Evolutionary conservation across 2,113 vertebrate species (phyloP).

Genomic region (Amia ocellicauda): DNA sequence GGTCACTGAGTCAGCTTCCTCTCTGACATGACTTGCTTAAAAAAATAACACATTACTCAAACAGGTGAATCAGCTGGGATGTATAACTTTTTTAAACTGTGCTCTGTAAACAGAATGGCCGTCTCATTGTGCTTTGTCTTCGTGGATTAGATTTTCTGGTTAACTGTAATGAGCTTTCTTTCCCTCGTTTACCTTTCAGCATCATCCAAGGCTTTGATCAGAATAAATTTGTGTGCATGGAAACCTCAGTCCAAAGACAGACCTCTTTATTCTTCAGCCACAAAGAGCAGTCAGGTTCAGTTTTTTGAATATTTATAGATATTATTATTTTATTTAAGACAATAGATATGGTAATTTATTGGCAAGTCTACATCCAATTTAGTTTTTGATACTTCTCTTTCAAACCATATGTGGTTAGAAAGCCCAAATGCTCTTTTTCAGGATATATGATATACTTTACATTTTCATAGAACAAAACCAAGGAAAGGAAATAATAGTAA

Average conservation of each 20-base stretch:
- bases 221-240: slow-evolving; percentile 29
- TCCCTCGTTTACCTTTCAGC: slow-evolving; percentile 27
- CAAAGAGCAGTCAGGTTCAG: slow-evolving; percentile 30
- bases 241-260: slow-evolving; percentile 15
- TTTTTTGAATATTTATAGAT: slow-evolving; percentile 23
- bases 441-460: too few species aligned
- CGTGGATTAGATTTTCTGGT: slow-evolving; percentile 6
- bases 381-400: slow-evolving; percentile 16
- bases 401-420: slow-evolving; percentile 16
- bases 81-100: too few species aligned
- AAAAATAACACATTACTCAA: too few species aligned
- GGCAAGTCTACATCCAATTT: slow-evolving; percentile 1
- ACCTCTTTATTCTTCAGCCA: slow-evolving; percentile 30
- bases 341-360: slow-evolving; percentile 5
- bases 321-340: not conserved
- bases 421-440: too few species aligned
- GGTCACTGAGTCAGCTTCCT: too few species aligned
- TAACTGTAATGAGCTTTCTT: slow-evolving; percentile 27
- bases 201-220: slow-evolving; percentile 25
- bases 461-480: too few species aligned
- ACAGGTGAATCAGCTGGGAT: too few species aligned
- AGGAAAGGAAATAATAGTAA: too few species aligned
- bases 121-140: not conserved
- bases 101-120: too few species aligned
- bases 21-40: too few species aligned